phyloP scores from a whole-genome alignment of 2,113 vertebrate genomes.

The Petaurus breviceps region DNA sequence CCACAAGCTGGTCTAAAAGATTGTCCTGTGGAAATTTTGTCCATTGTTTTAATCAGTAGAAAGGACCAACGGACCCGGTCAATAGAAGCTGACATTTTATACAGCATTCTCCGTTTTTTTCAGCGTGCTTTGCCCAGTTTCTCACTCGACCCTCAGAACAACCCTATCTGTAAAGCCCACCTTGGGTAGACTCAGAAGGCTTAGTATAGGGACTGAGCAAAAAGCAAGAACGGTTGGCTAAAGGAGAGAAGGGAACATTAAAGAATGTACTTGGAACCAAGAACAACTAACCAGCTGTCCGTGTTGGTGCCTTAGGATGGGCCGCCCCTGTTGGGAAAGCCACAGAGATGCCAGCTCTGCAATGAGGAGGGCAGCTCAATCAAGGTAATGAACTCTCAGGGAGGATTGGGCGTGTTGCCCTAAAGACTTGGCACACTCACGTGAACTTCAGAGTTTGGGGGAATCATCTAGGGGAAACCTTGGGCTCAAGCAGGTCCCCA shows the following conservation, averaged over 20 bases:
- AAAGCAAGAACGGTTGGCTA: background rate
- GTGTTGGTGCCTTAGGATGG: constrained; percentile 81
- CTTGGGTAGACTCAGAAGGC: background rate
- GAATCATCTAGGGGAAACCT: too few species aligned
- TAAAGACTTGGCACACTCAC: background rate
- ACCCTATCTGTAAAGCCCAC: background rate
- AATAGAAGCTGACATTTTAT: background rate
- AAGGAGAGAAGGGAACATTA: background rate
- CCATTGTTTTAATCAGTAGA: background rate
- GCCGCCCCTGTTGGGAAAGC: constrained; percentile 63
- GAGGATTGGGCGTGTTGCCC: background rate
- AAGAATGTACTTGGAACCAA: background rate
- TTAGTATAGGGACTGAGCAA: background rate
- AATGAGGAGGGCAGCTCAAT: constrained; percentile 82
- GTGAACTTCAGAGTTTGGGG: background rate
- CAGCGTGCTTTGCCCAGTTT: background rate
- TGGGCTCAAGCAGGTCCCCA: background rate
- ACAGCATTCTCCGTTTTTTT: too few species aligned
- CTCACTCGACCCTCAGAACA: too few species aligned
- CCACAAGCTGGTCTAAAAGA: background rate
- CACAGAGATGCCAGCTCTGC: constrained; percentile 88
- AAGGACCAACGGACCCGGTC: background rate
- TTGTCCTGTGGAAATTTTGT: background rate
- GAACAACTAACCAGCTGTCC: constrained; percentile 7
- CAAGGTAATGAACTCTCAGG: constrained; percentile 85